Base-by-base conservation (phyloP, 2,888 invertebrate genomes). In the Agonopterix heracliana region DNA sequence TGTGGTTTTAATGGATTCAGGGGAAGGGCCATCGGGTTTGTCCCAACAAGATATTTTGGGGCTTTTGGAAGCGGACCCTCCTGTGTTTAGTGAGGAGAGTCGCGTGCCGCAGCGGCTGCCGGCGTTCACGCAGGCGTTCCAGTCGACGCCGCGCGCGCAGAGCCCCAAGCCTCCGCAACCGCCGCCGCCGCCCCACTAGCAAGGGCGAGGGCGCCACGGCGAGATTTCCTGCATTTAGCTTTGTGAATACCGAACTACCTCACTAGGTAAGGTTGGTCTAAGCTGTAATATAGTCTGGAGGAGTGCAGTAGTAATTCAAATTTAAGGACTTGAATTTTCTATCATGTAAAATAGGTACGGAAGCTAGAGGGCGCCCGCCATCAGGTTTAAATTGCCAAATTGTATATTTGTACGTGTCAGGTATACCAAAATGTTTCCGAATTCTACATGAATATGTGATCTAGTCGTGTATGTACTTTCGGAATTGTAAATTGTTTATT, bases 391-490 rank as follows among this genome's bases (percentile, higher is more conserved):
- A 77, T 84, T 82, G 85, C 86, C 86, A 85, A 85, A 85, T 82
- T 81, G 77, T 84, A 76, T 78, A 76, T 78, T 78, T 75, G 78
- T 81, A 79, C 59, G 76, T 80, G 68, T 78, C 72, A 72, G 81
- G 78, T 84, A 81, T 85, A 85, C 85, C 86, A 85, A 86, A 87
- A 81, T 83, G 65, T 78, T 87, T 88, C 88, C 87, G 88, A 88
- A 88, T 84, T 84, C 86, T 88, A 78, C 88, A 88, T 88, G 88
- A 86, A 85, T 81, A 87, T 84, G 78, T 82, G 78, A 87, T 88
- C 88, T 88, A 88, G 88, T 87, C 88, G 73, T 86, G 87, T 88
- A 87, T 85, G 87, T 87, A 82, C 84, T 87, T 84, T 88, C 88
- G 88, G 88, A 88, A 84, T 80, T 79, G 78, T 82, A 81, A 76